phyloP scores from a whole-genome alignment of 1,140 invertebrate genomes.

The Anastatus disparis region DNA sequence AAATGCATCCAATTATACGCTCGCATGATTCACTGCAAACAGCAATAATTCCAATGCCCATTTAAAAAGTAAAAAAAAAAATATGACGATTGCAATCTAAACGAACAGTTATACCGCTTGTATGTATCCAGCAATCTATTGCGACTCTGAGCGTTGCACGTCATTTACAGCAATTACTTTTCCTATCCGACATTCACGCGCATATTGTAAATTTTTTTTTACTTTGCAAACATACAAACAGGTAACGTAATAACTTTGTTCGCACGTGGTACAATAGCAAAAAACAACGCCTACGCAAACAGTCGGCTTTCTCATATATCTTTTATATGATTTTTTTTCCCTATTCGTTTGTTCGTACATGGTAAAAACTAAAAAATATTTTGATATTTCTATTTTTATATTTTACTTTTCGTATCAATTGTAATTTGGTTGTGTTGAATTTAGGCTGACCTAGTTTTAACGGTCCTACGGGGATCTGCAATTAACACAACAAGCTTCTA shows the following conservation, averaged over 20 bases:
- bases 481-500: neutral
- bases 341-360: neutral
- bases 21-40: no score
- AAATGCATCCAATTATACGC: no score
- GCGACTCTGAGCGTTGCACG: neutral
- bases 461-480: neutral
- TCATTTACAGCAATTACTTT: conserved; percentile 6
- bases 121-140: no score
- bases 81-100: no score
- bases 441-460: neutral
- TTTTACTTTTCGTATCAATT: neutral
- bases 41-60: no score
- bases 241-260: neutral
- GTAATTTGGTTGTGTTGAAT: neutral
- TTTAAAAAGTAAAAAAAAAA: no score
- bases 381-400: neutral
- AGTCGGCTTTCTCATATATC: neutral
- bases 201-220: neutral
- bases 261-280: neutral
- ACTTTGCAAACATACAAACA: neutral
- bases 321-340: neutral
- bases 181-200: neutral
- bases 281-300: neutral
- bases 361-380: no score
- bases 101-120: no score